Percentiles rank a stretch among this genome's conserved stretches.
Conservation (phyloP, 2,888 invertebrate genomes). For the Drosophila melanosoma region DNA sequence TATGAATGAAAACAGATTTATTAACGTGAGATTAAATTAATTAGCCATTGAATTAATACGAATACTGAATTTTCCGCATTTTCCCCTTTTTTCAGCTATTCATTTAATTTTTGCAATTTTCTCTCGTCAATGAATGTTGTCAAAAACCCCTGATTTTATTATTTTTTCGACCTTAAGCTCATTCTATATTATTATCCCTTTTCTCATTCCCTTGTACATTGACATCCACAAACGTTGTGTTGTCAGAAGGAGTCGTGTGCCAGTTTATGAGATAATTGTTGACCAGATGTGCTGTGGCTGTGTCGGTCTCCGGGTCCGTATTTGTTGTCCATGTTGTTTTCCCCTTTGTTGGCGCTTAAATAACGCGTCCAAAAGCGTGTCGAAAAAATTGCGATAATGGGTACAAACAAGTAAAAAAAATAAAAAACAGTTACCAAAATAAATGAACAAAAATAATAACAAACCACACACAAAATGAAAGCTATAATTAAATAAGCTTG, state of each 20-base stretch:
- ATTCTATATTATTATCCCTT: neutral
- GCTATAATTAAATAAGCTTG: neutral
- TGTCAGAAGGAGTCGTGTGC: conserved; percentile 23
- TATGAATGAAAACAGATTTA: neutral
- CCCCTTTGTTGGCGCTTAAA: conserved; percentile 25
- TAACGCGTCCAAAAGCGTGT: conserved; percentile 27
- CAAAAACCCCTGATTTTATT: conserved; percentile 5
- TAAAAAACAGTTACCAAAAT: neutral
- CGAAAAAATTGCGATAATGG: conserved; percentile 46
- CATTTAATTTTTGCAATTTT: conserved; percentile 17
- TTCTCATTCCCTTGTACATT: neutral
- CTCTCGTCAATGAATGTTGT: conserved; percentile 24
- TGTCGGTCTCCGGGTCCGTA: neutral
- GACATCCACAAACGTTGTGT: neutral
- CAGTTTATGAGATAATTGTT: conserved; percentile 58
- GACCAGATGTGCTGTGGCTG: conserved; percentile 38
- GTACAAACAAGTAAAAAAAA: conserved; percentile 28
- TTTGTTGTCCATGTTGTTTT: neutral
- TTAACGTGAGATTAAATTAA: conserved; percentile 28
- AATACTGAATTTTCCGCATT: neutral
- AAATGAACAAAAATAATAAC: conserved; percentile 18
- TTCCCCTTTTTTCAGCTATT: neutral
- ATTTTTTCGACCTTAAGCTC: neutral
- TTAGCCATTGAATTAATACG: conserved; percentile 17
- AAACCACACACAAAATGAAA: neutral